Evolutionary conservation across 2,797 vertebrate genomes (phyloP), one percentile per base, ranked within the genome.

Genomic region (Bufotes viridis): DNA sequence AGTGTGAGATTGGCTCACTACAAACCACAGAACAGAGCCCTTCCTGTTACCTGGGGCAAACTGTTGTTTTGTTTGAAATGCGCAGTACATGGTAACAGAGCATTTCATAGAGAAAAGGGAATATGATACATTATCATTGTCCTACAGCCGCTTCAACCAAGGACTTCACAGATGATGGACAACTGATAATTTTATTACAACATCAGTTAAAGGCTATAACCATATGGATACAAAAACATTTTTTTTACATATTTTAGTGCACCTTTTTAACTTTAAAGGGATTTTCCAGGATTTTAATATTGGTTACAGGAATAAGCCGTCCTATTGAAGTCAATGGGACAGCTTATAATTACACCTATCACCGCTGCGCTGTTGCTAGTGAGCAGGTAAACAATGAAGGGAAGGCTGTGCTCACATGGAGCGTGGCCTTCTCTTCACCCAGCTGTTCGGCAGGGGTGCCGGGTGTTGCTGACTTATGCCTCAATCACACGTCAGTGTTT

Each of bases 21-120:
- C 22, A 24, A 55, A 78, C 74, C 74, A 55, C 74, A 78, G 22
- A 78, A 15, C 74, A 53, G 74, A 5, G 51, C 51, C 51, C 74
- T 78, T 78, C 74, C 74, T 53, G 74, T 78, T 55, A 55, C 74
- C 74, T 78, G 51, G 34, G 74, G 49, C 72, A 49, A 22, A 51
- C 51, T 53, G 42, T 11, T 75, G 13, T 34, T 17, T 13, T 75
- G 20, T 18, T 34, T 10, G 15, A 72, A 72, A 69, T 49, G 20
- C 72, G 13, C 20, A 75, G 70, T 75, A 75, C 72, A 22, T 78
- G 12, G 20, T 15, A 78, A 78, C 22, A 24, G 15, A 53, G 13
- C 0, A 15, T 7, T 53, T 14, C 2, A n/a, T 1, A 13, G 8
- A 78, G 22, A 75, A 75, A 51, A 26, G 7, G 20, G 22, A 76